A percentile compares a stretch with the other conserved stretches of the same genome.
These are phyloP conservation scores for Aethes cnicana DNA, from an alignment of 2,888 invertebrate species.

Conservation along the genomic window DNA sequence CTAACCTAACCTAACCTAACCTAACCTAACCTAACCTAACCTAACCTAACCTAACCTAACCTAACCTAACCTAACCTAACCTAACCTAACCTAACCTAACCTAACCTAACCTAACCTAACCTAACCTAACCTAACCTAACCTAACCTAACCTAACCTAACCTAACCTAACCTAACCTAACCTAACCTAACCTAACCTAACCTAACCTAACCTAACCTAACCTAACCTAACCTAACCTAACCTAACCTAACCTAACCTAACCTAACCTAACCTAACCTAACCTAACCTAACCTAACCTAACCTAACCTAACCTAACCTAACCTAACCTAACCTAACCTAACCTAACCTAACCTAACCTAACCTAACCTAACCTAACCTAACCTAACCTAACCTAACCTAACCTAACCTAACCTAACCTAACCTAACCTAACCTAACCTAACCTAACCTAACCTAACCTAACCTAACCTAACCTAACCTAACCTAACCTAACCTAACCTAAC, in stretches of 20 bases:
- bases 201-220: slow-evolving; percentile 27
- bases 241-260: slow-evolving; percentile 30
- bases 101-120: slow-evolving; percentile 31
- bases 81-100: slow-evolving; percentile 33
- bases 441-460: slow-evolving; percentile 17
- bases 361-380: slow-evolving; percentile 17
- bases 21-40: slow-evolving; percentile 34
- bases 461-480: slow-evolving; percentile 16
- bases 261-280: slow-evolving; percentile 22
- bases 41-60: slow-evolving; percentile 34
- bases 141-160: slow-evolving; percentile 30
- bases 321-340: slow-evolving; percentile 17
- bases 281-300: slow-evolving; percentile 17
- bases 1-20: slow-evolving; percentile 33
- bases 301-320: slow-evolving; percentile 15
- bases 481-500: slow-evolving; percentile 17
- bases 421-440: slow-evolving; percentile 14
- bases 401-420: slow-evolving; percentile 16
- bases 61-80: slow-evolving; percentile 31
- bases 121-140: slow-evolving; percentile 32
- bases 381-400: slow-evolving; percentile 17
- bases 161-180: slow-evolving; percentile 31
- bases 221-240: slow-evolving; percentile 27
- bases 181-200: slow-evolving; percentile 28
- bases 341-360: slow-evolving; percentile 16